Conservation (phyloP, 2,888 invertebrate species). For the Thereva unica region DNA sequence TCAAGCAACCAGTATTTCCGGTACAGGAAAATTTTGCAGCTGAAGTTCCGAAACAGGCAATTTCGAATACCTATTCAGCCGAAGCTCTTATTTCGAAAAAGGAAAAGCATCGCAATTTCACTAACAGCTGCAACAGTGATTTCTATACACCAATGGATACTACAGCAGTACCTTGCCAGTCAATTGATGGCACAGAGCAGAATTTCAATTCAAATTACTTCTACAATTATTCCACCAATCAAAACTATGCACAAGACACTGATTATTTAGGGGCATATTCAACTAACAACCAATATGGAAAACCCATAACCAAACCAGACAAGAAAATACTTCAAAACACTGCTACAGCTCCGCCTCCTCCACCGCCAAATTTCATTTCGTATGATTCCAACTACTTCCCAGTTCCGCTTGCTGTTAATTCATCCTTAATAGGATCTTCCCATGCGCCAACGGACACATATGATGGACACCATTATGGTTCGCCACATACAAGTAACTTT, state of each 20-base stretch:
- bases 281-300: slow-evolving; percentile 12
- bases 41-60: slow-evolving; percentile 38
- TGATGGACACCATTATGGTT: slow-evolving; percentile 1
- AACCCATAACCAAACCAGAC: slow-evolving; percentile 1
- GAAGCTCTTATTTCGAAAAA: slow-evolving; percentile 46
- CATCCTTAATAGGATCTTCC: not conserved
- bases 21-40: not conserved
- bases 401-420: slow-evolving; percentile 22
- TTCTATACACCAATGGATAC: slow-evolving; percentile 18
- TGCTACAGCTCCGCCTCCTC: slow-evolving; percentile 10
- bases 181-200: not conserved
- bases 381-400: slow-evolving; percentile 32
- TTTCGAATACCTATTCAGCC: slow-evolving; percentile 45
- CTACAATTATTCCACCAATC: slow-evolving; percentile 43
- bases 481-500: slow-evolving; percentile 6
- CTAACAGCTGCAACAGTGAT: slow-evolving; percentile 30
- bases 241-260: slow-evolving; percentile 40
- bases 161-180: not conserved
- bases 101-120: slow-evolving; percentile 36
- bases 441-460: not conserved
- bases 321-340: slow-evolving; percentile 7
- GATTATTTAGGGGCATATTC: slow-evolving; percentile 42
- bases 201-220: slow-evolving; percentile 41
- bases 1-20: slow-evolving; percentile 3
- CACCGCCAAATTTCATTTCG: slow-evolving; percentile 25